Conservation (phyloP, 1,140 invertebrate species). For the Pachypeltis micranthus region DNA sequence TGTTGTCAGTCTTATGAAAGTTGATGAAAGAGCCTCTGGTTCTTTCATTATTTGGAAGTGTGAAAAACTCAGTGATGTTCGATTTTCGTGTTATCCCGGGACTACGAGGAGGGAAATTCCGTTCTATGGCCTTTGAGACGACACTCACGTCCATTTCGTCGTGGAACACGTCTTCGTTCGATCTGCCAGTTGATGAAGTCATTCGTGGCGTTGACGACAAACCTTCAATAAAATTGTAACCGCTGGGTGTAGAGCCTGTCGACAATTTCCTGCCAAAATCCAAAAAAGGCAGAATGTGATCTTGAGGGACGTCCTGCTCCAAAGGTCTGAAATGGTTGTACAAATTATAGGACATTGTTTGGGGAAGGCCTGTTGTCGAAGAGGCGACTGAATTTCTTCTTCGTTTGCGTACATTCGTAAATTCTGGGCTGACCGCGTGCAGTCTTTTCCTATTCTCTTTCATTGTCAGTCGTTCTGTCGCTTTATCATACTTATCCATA, state of each 20-base stretch:
- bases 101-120: slow-evolving; percentile 20
- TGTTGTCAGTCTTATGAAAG: slow-evolving; percentile 15
- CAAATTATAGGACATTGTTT: slow-evolving; percentile 23
- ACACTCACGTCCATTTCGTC: slow-evolving; percentile 27
- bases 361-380: slow-evolving; percentile 20
- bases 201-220: slow-evolving; percentile 20
- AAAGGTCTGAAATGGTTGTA: slow-evolving; percentile 26
- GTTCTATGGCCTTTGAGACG: slow-evolving; percentile 20
- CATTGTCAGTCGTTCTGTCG: slow-evolving; percentile 12
- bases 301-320: slow-evolving; percentile 23
- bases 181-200: neutral
- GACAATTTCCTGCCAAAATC: slow-evolving; percentile 26
- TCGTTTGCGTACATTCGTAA: neutral
- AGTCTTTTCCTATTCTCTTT: slow-evolving; percentile 15
- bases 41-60: slow-evolving; percentile 7
- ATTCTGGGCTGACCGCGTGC: neutral
- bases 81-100: neutral
- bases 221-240: slow-evolving; percentile 23
- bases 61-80: neutral
- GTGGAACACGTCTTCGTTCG: slow-evolving; percentile 20
- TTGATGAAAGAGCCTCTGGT: too few species aligned
- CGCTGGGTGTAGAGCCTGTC: slow-evolving; percentile 21
- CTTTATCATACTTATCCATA: slow-evolving; percentile 17
- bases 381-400: neutral
- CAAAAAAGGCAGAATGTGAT: slow-evolving; percentile 26